These are phyloP conservation scores for Corythornis leucogaster DNA, from an alignment of 2,797 vertebrate species.

Conservation along the genomic window DNA sequence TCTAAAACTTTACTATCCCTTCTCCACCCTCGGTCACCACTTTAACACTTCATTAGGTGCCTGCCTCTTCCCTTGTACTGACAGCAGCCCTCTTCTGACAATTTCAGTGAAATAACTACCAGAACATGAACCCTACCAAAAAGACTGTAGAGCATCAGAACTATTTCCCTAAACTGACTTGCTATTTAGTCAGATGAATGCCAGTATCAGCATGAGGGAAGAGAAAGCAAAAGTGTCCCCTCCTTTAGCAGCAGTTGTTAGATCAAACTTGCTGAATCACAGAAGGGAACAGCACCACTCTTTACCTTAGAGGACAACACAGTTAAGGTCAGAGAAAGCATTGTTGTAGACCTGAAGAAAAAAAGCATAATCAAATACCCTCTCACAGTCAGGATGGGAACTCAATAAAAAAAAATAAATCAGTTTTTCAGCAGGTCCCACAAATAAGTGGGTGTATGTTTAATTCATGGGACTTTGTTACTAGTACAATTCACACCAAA, in stretches of 20 bases:
- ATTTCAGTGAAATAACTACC: not conserved
- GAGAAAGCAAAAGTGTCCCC: not conserved
- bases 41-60: not conserved
- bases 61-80: not conserved
- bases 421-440: not conserved
- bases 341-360: not conserved
- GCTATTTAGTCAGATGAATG: not conserved
- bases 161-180: not conserved
- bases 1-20: not conserved
- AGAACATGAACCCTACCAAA: not conserved
- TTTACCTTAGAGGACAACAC: not conserved
- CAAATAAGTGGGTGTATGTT: not conserved
- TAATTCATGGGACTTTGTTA: not conserved
- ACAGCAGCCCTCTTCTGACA: not conserved
- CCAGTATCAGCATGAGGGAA: accelerated
- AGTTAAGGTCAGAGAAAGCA: not conserved
- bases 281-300: not conserved
- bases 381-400: not conserved
- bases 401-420: not conserved
- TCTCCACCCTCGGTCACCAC: accelerated
- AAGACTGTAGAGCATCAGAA: not conserved
- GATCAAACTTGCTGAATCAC: not conserved
- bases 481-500: not conserved
- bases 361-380: not conserved
- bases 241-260: not conserved